A percentile compares a stretch with the other conserved stretches of the same genome.
Conservation (phyloP, 1,140 invertebrate genomes). For the Dryas iulia region DNA sequence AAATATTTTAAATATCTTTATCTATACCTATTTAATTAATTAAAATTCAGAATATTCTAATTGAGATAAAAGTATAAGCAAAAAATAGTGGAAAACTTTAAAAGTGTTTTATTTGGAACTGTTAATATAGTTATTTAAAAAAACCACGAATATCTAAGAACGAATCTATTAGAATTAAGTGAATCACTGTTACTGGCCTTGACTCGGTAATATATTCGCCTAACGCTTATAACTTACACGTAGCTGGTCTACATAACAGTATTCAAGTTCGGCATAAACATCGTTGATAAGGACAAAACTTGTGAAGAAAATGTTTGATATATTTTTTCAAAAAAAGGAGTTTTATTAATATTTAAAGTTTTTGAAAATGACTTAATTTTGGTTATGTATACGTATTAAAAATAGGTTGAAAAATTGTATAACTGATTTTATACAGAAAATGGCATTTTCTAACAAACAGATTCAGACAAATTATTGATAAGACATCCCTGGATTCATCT, state of each 20-base stretch:
- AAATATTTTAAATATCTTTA: background rate
- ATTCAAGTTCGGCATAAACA: slow-evolving; percentile 20
- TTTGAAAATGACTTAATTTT: too few relatives aligned
- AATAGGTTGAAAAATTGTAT: too few relatives aligned
- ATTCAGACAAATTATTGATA: too few relatives aligned
- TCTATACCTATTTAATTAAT: background rate
- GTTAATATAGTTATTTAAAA: background rate
- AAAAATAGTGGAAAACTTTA: background rate
- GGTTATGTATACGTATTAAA: too few relatives aligned
- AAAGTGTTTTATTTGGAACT: background rate
- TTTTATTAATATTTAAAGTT: too few relatives aligned
- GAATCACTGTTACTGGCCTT: slow-evolving; percentile 5
- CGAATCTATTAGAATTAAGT: background rate
- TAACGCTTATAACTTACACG: slow-evolving; percentile 12
- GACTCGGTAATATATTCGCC: slow-evolving; percentile 17
- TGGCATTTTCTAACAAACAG: too few relatives aligned
- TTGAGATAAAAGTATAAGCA: background rate
- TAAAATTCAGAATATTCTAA: background rate
- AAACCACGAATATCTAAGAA: background rate
- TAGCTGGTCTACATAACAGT: slow-evolving; percentile 21
- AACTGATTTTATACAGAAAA: too few relatives aligned
- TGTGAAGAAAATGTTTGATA: background rate
- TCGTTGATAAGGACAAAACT: background rate
- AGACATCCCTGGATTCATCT: background rate
- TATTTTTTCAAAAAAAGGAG: too few relatives aligned